Evolutionary conservation across 2,888 invertebrate species (phyloP).

Genomic region (Ophion obscuratus): DNA sequence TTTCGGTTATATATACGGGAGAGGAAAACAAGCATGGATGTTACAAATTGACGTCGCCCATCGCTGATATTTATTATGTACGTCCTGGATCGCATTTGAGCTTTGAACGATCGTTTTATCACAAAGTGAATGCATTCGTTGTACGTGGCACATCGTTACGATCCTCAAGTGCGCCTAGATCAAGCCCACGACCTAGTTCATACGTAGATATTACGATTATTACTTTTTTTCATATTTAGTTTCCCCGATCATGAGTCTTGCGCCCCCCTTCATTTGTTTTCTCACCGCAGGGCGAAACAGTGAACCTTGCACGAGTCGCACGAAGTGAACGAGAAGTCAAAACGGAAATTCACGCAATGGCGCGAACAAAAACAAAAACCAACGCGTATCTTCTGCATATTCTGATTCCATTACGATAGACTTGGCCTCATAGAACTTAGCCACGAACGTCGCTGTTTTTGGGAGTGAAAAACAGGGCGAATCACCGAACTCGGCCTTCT

Average conservation of each 20-base stretch:
- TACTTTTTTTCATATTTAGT: conserved; percentile 14
- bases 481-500: neutral
- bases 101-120: conserved; percentile 35
- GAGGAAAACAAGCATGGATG: neutral
- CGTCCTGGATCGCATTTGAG: conserved; percentile 21
- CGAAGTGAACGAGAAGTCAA: neutral
- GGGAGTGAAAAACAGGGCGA: neutral
- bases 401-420: neutral
- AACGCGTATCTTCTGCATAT: conserved; percentile 5
- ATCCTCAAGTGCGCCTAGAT: conserved; percentile 16
- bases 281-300: neutral
- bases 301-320: conserved; percentile 30
- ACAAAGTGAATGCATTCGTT: conserved; percentile 52
- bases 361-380: conserved; percentile 17
- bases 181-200: conserved; percentile 26
- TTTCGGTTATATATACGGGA: too few relatives aligned
- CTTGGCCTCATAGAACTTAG: conserved; percentile 9
- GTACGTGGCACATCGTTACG: conserved; percentile 40
- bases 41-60: conserved; percentile 5
- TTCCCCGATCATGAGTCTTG: neutral
- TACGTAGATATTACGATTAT: conserved; percentile 3
- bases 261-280: neutral
- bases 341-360: neutral
- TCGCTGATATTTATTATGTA: neutral
- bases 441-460: neutral